Percentiles rank a stretch among this genome's conserved stretches.
Evolutionary conservation across 1,140 invertebrate genomes (phyloP).

Genomic region (Drosophila nigrodunni): DNA sequence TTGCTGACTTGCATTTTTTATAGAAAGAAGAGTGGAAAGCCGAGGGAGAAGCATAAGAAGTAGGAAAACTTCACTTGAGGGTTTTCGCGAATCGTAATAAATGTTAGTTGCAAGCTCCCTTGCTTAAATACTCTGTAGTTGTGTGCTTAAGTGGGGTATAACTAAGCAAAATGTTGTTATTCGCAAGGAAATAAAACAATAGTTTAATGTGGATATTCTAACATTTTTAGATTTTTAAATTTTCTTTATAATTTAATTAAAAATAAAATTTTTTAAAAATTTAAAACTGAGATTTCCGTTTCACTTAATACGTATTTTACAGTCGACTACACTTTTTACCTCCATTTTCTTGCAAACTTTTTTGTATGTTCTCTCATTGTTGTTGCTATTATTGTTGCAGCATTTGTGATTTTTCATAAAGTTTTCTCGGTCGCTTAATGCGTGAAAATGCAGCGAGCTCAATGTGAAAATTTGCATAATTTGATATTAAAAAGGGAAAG

Average conservation of each 20-base stretch:
- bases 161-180: no score
- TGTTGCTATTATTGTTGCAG: constrained; percentile 3
- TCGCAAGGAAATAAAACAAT: no score
- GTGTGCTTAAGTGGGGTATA: neutral
- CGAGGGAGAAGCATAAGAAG: no score
- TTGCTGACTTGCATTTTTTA: constrained; percentile 76
- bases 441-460: constrained; percentile 46
- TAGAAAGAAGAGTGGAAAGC: neutral
- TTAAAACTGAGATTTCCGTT: neutral
- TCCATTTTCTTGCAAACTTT: neutral
- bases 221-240: no score
- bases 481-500: constrained; percentile 70
- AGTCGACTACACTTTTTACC: neutral
- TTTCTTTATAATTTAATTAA: no score
- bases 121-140: constrained; percentile 15
- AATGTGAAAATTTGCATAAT: constrained; percentile 69
- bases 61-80: constrained; percentile 5
- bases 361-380: neutral
- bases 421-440: constrained; percentile 38
- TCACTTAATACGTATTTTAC: neutral
- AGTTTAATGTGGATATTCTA: neutral
- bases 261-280: no score
- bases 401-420: constrained; percentile 25
- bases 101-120: constrained; percentile 49
- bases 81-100: constrained; percentile 54